Evolutionary conservation across 2,797 vertebrate genomes (phyloP).

Genomic region (Pangasius krempfi): DNA sequence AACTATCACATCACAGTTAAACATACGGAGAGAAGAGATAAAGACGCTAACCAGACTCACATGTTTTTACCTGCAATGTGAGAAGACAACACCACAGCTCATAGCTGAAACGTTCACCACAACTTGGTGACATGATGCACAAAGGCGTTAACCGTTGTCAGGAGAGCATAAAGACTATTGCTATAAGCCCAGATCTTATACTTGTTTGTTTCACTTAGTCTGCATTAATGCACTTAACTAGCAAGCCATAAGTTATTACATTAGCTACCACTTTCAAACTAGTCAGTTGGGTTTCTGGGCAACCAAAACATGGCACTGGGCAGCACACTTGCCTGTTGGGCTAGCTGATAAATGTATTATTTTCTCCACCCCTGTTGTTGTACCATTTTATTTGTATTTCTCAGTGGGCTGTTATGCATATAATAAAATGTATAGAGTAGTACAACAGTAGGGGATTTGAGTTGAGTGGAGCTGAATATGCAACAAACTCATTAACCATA

Average conservation of each 20-base stretch:
- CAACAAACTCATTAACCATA: no score
- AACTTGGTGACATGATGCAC: background rate
- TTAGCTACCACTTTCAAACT: background rate
- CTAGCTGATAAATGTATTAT: background rate
- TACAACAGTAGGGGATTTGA: background rate
- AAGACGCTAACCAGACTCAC: background rate
- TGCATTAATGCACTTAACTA: background rate
- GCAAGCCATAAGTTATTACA: background rate
- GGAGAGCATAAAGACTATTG: no score
- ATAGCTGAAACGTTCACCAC: background rate
- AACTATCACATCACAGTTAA: background rate
- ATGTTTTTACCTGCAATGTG: background rate
- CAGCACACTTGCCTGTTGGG: background rate
- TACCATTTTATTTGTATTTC: background rate
- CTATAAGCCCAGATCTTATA: background rate
- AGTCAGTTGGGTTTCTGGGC: no score
- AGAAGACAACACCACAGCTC: no score
- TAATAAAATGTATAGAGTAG: background rate
- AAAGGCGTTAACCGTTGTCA: background rate
- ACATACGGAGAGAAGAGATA: background rate
- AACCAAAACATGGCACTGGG: background rate
- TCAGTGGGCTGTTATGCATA: background rate
- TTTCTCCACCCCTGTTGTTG: background rate
- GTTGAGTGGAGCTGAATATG: background rate
- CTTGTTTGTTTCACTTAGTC: background rate